A percentile compares a stretch with the other conserved stretches of the same genome.
Evolutionary conservation across 2,797 vertebrate genomes (phyloP).

Genomic region (Acipenser oxyrinchus): DNA sequence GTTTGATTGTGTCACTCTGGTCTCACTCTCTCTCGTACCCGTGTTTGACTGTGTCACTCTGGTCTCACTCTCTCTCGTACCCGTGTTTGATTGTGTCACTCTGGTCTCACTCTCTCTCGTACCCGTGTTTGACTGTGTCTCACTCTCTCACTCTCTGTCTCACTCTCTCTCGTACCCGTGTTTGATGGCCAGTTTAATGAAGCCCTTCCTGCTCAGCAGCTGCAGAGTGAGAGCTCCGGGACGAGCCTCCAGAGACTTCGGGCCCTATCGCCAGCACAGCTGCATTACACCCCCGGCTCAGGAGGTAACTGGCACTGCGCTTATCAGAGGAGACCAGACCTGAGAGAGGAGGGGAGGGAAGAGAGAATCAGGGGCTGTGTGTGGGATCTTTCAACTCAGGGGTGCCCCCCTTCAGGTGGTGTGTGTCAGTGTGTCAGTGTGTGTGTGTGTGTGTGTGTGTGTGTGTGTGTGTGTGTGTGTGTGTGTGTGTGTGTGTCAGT

Average conservation of each 20-base stretch:
- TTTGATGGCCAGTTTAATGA: conserved; percentile 85
- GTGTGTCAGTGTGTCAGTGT: not conserved
- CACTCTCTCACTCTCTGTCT: conserved; percentile 34
- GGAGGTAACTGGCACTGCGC: conserved; percentile 67
- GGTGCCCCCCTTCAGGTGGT: too few species aligned
- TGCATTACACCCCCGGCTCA: conserved; percentile 69
- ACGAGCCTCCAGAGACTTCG: conserved; percentile 72
- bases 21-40: too few species aligned
- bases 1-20: too few species aligned
- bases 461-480: conserved; percentile 44
- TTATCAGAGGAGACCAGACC: conserved; percentile 79
- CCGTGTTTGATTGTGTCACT: too few species aligned
- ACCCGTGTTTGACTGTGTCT: too few species aligned
- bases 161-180: conserved; percentile 43
- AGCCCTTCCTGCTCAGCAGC: conserved; percentile 75
- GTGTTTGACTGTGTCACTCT: too few species aligned
- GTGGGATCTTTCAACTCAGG: too few species aligned
- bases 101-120: too few species aligned
- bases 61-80: too few species aligned
- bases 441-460: too few species aligned
- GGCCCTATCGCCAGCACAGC: conserved; percentile 75
- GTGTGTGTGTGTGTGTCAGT: not conserved
- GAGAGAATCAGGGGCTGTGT: not conserved
- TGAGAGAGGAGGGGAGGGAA: conserved; percentile 24
- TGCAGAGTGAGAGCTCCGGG: conserved; percentile 72